phyloP scores from a whole-genome alignment of 2,797 vertebrate species.

The Gymnoscopelus microlampas region DNA sequence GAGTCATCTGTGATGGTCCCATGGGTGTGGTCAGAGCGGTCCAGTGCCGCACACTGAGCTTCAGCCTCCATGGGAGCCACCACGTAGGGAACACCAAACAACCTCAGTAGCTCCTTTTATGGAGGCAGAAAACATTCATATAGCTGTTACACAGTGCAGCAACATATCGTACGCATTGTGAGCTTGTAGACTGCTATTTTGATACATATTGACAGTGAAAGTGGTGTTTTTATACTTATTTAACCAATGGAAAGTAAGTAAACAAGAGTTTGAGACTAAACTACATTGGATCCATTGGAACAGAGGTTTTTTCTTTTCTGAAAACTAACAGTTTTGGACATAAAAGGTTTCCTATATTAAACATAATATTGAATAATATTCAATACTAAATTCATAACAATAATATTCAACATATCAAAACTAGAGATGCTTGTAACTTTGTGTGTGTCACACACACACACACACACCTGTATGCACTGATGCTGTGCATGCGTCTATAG shows the following conservation, averaged over 20 bases:
- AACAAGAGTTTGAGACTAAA: no score
- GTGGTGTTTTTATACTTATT: no score
- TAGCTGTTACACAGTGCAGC: background rate
- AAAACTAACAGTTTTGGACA: no score
- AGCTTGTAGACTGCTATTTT: background rate
- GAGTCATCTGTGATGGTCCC: conserved; percentile 98
- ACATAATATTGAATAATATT: no score
- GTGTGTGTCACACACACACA: background rate
- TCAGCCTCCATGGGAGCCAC: conserved; percentile 96
- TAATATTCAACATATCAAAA: no score
- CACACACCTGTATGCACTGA: no score
- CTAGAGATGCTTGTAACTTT: background rate
- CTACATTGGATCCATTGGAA: no score
- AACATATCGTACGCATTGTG: background rate
- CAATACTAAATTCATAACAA: no score
- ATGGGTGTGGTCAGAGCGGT: conserved; percentile 91
- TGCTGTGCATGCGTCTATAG: background rate
- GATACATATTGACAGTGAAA: no score
- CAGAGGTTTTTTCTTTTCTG: no score
- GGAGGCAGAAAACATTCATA: background rate
- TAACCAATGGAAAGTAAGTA: no score
- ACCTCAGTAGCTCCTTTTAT: conserved; percentile 89
- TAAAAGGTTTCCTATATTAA: no score
- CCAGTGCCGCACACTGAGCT: conserved; percentile 92
- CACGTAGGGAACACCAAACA: conserved; percentile 93